These are phyloP conservation scores for Lipophrys pholis DNA, from an alignment of 2,113 vertebrate genomes.

Conservation along the genomic window DNA sequence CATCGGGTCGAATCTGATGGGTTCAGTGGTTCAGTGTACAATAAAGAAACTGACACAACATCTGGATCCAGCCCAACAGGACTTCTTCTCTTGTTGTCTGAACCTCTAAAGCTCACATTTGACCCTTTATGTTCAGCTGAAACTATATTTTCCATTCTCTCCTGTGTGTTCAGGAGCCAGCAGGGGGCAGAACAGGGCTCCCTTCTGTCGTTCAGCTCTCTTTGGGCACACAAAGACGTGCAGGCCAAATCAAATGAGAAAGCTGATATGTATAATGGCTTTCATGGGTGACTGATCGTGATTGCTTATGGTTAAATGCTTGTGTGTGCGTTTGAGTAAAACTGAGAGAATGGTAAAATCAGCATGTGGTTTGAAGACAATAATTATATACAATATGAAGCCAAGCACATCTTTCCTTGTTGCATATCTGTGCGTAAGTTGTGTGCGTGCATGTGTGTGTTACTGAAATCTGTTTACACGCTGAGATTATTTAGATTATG, in stretches of 20 bases:
- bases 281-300: conserved; percentile 56
- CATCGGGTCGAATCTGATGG: background rate
- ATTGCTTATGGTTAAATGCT: conserved; percentile 34
- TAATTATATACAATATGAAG: conserved; percentile 54
- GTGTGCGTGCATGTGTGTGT: conserved; percentile 2
- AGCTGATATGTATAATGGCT: conserved; percentile 56
- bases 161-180: conserved; percentile 44
- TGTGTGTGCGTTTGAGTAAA: conserved; percentile 16
- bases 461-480: no score
- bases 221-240: conserved; percentile 20
- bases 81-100: background rate
- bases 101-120: background rate
- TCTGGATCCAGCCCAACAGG: background rate
- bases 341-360: conserved; percentile 11
- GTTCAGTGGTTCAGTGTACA: no score
- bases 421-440: background rate
- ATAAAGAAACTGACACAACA: background rate
- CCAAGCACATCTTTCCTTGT: conserved; percentile 41
- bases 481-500: no score
- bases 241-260: conserved; percentile 47
- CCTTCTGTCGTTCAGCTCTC: conserved; percentile 1
- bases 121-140: background rate
- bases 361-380: conserved; percentile 43
- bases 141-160: conserved; percentile 6
- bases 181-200: conserved; percentile 58